Evolutionary conservation across 2,888 invertebrate species (phyloP).

Genomic region (Tinea semifulvella): DNA sequence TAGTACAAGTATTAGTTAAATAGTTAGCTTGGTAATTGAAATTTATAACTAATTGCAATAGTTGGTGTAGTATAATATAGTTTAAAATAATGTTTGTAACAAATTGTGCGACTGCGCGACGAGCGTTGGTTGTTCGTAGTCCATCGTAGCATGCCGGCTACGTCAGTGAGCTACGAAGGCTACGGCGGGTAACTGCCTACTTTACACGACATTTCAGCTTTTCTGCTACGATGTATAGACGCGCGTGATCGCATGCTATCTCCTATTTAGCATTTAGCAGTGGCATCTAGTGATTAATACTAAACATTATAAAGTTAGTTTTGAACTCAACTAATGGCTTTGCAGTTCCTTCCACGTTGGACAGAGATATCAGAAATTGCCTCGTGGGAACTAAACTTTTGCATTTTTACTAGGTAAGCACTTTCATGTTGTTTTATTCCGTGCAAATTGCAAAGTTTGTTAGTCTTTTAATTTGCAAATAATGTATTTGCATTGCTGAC

Average conservation of each 20-base stretch:
- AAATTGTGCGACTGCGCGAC: constrained; percentile 50
- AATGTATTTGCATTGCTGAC: no score
- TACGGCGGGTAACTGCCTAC: constrained; percentile 22
- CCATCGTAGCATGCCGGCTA: constrained; percentile 21
- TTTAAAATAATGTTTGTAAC: not conserved
- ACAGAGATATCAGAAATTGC: constrained; percentile 5
- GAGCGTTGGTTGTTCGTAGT: constrained; percentile 27
- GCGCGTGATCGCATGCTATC: constrained; percentile 47
- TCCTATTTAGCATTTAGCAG: constrained; percentile 44
- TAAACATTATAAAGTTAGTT: constrained; percentile 21
- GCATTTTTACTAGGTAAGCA: constrained; percentile 8
- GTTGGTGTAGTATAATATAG: not conserved
- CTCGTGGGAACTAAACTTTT: constrained; percentile 10
- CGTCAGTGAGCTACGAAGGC: constrained; percentile 39
- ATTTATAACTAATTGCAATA: not conserved
- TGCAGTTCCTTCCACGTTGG: not conserved
- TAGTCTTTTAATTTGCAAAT: no score
- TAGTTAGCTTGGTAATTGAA: not conserved
- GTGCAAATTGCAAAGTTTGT: no score
- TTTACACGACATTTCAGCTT: constrained; percentile 15
- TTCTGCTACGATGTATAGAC: constrained; percentile 31
- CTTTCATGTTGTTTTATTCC: no score
- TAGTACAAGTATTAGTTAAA: no score
- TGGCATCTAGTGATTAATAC: constrained; percentile 54
- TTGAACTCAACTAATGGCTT: constrained; percentile 8